A percentile compares a stretch with the other conserved stretches of the same genome.
phyloP scores from a whole-genome alignment of 2,888 invertebrate species.

The Pterostichus madidus region DNA sequence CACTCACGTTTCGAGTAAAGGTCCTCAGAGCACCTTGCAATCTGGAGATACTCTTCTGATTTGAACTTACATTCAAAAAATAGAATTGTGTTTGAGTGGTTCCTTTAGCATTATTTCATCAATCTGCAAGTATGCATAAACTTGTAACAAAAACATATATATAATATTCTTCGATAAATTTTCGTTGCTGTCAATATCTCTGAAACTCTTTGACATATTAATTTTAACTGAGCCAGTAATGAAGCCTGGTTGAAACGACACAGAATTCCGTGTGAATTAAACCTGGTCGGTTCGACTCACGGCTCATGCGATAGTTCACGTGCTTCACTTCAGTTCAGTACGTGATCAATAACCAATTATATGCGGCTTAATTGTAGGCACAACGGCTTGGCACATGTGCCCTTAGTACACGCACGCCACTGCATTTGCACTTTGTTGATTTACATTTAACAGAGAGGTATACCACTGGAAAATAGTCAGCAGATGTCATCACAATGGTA shows the following conservation, averaged over 20 bases:
- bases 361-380: constrained; percentile 51
- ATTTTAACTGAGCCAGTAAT: constrained; percentile 1
- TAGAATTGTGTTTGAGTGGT: too few species aligned
- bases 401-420: background rate
- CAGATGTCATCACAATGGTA: too few species aligned
- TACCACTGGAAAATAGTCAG: background rate
- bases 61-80: too few species aligned
- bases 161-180: too few species aligned
- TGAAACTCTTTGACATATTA: background rate
- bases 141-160: too few species aligned
- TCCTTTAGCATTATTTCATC: too few species aligned
- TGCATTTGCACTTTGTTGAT: too few species aligned
- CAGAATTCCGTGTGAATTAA: constrained; percentile 21
- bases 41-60: too few species aligned
- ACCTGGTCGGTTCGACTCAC: background rate
- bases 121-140: too few species aligned
- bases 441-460: background rate
- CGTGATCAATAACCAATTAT: constrained; percentile 57
- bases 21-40: too few species aligned
- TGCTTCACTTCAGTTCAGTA: constrained; percentile 3
- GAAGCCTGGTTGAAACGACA: constrained; percentile 12
- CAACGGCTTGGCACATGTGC: constrained; percentile 16
- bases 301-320: background rate
- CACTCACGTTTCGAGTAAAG: too few species aligned
- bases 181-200: too few species aligned